phyloP scores from a whole-genome alignment of 1,140 invertebrate genomes.

The Drosophila pseudoananassae region DNA sequence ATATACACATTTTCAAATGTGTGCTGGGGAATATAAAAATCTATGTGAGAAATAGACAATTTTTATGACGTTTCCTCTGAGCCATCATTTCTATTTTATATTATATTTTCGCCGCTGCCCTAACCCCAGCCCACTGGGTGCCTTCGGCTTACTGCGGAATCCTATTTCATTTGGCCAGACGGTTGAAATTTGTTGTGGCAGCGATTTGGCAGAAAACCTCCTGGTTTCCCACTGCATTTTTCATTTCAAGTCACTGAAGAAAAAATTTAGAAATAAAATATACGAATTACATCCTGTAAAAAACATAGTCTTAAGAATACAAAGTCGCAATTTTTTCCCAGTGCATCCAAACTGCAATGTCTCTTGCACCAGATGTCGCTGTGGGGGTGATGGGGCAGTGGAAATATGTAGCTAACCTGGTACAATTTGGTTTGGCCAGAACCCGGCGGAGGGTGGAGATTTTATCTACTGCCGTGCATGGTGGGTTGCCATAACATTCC shows the following conservation, averaged over 20 bases:
- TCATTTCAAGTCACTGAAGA: not conserved
- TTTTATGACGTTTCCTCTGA: constrained; percentile 51
- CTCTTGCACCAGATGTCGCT: constrained; percentile 40
- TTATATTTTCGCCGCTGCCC: constrained; percentile 1
- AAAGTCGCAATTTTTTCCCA: not conserved
- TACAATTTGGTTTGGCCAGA: constrained; percentile 42
- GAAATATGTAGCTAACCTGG: constrained; percentile 31
- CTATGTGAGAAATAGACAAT: constrained; percentile 38
- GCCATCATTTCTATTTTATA: constrained; percentile 27
- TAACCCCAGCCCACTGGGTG: not conserved
- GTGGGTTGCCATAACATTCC: not conserved
- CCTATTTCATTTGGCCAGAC: constrained; percentile 52
- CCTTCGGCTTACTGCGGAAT: constrained; percentile 36
- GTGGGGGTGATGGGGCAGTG: not conserved
- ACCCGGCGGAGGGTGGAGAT: not conserved
- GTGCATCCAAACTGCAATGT: constrained; percentile 16
- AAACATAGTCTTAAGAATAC: too few species aligned
- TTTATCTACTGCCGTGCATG: not conserved
- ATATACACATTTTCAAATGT: constrained; percentile 20
- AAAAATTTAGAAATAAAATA: not conserved
- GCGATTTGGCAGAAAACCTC: constrained; percentile 43
- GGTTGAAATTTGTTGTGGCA: constrained; percentile 50
- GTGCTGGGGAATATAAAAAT: constrained; percentile 11
- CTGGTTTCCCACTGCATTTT: not conserved
- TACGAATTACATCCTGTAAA: too few species aligned